These are phyloP conservation scores for Leptarthrus brevirostris DNA, from an alignment of 2,888 invertebrate species.

Conservation along the genomic window DNA sequence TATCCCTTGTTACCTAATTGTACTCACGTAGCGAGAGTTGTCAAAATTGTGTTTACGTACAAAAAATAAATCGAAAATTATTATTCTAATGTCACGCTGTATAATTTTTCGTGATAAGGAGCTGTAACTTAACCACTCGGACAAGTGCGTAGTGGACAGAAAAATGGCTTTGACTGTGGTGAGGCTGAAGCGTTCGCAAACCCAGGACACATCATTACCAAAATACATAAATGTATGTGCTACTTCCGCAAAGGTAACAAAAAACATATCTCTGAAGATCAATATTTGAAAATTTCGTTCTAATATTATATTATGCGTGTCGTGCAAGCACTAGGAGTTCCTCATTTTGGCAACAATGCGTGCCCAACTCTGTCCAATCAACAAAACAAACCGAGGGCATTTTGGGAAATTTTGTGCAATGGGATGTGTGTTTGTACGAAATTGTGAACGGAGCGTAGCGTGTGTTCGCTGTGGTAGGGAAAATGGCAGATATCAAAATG, in stretches of 20 bases:
- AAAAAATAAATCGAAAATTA: slow-evolving; percentile 10
- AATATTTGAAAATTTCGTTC: too few relatives aligned
- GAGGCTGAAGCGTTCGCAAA: slow-evolving; percentile 54
- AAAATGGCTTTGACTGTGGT: slow-evolving; percentile 56
- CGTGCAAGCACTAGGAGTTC: too few relatives aligned
- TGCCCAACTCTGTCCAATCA: not conserved
- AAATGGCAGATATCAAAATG: slow-evolving; percentile 46
- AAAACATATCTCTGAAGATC: too few relatives aligned
- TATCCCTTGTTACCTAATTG: slow-evolving; percentile 47
- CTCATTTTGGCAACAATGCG: slow-evolving; percentile 24
- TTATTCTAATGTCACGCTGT: not conserved
- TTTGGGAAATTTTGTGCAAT: slow-evolving; percentile 36
- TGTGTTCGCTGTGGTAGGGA: slow-evolving; percentile 8
- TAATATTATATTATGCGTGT: too few relatives aligned
- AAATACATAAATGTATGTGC: slow-evolving; percentile 18
- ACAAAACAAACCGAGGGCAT: slow-evolving; percentile 31
- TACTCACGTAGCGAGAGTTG: slow-evolving; percentile 31
- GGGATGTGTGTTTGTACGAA: too few relatives aligned
- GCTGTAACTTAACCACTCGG: slow-evolving; percentile 4
- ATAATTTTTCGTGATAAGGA: not conserved
- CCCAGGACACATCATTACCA: slow-evolving; percentile 48
- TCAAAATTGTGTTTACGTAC: slow-evolving; percentile 44
- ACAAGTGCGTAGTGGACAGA: slow-evolving; percentile 49
- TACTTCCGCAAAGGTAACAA: slow-evolving; percentile 8
- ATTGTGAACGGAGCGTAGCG: not conserved